Base-by-base conservation (phyloP, 2,797 vertebrate genomes). In the Hozukius guyotensis region DNA sequence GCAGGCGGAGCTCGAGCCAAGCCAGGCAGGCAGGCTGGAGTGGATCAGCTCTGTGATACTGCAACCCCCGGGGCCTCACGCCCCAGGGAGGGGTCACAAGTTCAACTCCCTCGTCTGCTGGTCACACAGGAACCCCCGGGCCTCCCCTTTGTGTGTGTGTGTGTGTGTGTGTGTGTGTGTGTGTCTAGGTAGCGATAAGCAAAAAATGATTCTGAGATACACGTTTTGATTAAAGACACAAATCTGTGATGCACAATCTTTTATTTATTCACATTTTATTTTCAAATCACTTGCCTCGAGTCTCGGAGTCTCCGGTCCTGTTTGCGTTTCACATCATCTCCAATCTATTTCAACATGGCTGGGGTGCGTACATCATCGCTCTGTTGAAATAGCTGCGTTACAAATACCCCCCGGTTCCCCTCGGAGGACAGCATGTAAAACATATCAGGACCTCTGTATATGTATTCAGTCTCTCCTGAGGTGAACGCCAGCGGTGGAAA, bases 31-130 rank as follows among this genome's bases (percentile, higher is more conserved):
- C 93, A 66, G 92, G 88, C 93, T 95, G 94, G 89, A 91, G 92
- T 94, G 91, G 92, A 94, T 95, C 93, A 95, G 90, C 83, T 88
- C 92, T 84, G 90, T 94, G 92, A 95, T 94, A 91, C 85, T 91
- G 81, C 90, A 91, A 83, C 90, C 90, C 91, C 83, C 77, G 66
- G 88, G 92, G 91, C 93, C 93, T 92, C 91, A 72, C 74, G 76
- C 91, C 90, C 92, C 86, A 89, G 91, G 92, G 88, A 94, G 85
- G 88, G 96, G 94, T 96, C 93, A 95, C 83, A 94, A 96, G 95
- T 96, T 96, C 94, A 96, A 57, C 83, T 92, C 91, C 89, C 90
- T 91, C 81, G 85, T 95, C 93, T 93, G 87, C 91, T 91, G 90
- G 93, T 93, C 93, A 91, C 92, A 92, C 85, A 92, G 87, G 84